phyloP scores from a whole-genome alignment of 2,113 vertebrate genomes.

The Fulmarus glacialis region DNA sequence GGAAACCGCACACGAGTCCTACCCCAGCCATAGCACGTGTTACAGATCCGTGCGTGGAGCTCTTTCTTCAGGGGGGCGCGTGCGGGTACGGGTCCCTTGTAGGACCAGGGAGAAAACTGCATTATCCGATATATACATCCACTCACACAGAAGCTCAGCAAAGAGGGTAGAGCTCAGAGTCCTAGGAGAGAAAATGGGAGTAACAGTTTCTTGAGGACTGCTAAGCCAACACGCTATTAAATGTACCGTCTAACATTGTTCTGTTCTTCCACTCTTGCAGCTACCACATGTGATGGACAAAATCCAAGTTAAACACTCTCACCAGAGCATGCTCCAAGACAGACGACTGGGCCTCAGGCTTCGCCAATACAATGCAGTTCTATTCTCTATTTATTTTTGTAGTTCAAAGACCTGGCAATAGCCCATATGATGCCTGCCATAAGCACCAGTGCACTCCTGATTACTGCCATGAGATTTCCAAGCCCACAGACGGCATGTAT shows the following conservation, averaged over 20 bases:
- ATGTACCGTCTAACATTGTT: conserved; percentile 68
- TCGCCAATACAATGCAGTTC: conserved; percentile 82
- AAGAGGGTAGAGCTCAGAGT: background rate
- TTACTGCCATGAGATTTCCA: conserved; percentile 79
- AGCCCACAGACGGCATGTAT: conserved; percentile 68
- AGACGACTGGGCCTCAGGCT: conserved; percentile 80
- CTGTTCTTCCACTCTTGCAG: conserved; percentile 71
- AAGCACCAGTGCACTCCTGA: conserved; percentile 76
- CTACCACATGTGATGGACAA: conserved; percentile 90
- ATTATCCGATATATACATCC: background rate
- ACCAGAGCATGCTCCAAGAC: conserved; percentile 85
- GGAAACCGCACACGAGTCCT: background rate
- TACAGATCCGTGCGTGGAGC: background rate
- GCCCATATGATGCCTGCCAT: conserved; percentile 81
- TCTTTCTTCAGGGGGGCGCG: background rate
- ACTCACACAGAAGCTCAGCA: conserved; percentile 10
- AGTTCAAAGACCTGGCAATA: conserved; percentile 92
- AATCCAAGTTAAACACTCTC: conserved; percentile 90
- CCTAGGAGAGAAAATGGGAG: conserved; percentile 49
- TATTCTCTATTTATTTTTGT: conserved; percentile 91
- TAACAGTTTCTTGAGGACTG: conserved; percentile 61
- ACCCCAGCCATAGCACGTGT: background rate
- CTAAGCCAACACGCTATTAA: conserved; percentile 68
- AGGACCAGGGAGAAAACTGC: background rate
- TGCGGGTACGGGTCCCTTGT: background rate